phyloP scores from a whole-genome alignment of 2,888 invertebrate genomes.

The Drosophila anomalipes region DNA sequence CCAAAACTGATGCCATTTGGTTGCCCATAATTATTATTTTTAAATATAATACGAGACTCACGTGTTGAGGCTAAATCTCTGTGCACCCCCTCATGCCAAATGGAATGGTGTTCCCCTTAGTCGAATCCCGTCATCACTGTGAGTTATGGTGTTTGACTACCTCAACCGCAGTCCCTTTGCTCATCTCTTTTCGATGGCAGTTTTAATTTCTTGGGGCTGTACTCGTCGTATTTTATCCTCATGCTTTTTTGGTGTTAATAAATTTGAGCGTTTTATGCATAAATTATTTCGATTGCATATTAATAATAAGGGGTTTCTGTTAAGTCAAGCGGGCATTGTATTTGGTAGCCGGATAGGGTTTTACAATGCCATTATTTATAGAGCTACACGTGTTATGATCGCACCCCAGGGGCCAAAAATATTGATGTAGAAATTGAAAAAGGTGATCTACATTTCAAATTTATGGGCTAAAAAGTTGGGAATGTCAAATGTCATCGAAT shows the following conservation, averaged over 20 bases:
- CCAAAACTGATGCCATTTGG: constrained; percentile 31
- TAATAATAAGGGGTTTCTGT: constrained; percentile 50
- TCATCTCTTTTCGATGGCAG: constrained; percentile 7
- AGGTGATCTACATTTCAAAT: constrained; percentile 53
- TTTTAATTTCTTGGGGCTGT: constrained; percentile 31
- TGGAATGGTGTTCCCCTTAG: constrained; percentile 17
- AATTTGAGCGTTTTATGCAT: constrained; percentile 72
- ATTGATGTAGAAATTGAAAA: constrained; percentile 48
- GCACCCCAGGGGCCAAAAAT: constrained; percentile 63
- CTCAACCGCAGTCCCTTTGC: constrained; percentile 30
- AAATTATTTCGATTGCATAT: constrained; percentile 75
- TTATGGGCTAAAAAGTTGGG: constrained; percentile 39
- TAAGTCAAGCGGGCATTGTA: constrained; percentile 25
- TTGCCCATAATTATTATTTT: constrained; percentile 74
- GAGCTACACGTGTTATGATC: constrained; percentile 71
- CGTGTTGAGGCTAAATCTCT: constrained; percentile 66
- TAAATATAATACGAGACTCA: constrained; percentile 67
- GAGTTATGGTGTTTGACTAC: constrained; percentile 61
- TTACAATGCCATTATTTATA: constrained; percentile 64
- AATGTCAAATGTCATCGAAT: constrained; percentile 41
- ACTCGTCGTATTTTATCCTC: constrained; percentile 27
- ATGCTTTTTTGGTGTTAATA: constrained; percentile 64
- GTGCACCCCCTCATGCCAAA: constrained; percentile 21
- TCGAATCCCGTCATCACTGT: constrained; percentile 24
- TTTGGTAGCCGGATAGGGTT: constrained; percentile 50